phyloP scores from a whole-genome alignment of 2,797 vertebrate genomes.

The Odontamblyopus rebecca region DNA sequence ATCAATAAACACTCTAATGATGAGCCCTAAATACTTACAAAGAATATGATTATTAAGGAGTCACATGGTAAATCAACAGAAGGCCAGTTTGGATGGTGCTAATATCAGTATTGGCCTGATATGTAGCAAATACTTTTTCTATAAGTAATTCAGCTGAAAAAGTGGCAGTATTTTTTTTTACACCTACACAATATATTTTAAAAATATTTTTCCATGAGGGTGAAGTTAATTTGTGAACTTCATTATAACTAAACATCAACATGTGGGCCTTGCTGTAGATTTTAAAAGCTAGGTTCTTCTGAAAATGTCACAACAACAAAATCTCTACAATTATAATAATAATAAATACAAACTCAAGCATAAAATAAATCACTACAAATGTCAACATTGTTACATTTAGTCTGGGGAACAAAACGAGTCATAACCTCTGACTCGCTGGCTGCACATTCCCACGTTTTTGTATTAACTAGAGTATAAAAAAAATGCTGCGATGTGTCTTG shows the following conservation, averaged over 20 bases:
- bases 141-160: neutral
- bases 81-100: neutral
- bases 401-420: neutral
- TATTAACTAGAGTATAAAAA: slow-evolving; percentile 43
- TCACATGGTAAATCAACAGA: too few relatives aligned
- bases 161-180: neutral
- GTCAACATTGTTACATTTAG: neutral
- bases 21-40: neutral
- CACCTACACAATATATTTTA: too few relatives aligned
- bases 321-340: too few relatives aligned
- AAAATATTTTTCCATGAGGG: neutral
- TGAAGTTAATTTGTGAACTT: neutral
- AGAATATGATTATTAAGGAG: too few relatives aligned
- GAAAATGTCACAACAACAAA: neutral
- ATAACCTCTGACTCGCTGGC: slow-evolving; percentile 5
- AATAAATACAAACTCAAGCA: too few relatives aligned
- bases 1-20: neutral
- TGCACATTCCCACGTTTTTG: slow-evolving; percentile 52
- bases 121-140: too few relatives aligned
- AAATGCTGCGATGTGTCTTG: slow-evolving; percentile 53
- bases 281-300: neutral
- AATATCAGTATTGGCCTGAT: too few relatives aligned
- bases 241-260: neutral
- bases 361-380: neutral
- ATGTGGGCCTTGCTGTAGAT: neutral